These are phyloP conservation scores for Nannobrachium achirus DNA, from an alignment of 2,113 vertebrate species.

Conservation along the genomic window DNA sequence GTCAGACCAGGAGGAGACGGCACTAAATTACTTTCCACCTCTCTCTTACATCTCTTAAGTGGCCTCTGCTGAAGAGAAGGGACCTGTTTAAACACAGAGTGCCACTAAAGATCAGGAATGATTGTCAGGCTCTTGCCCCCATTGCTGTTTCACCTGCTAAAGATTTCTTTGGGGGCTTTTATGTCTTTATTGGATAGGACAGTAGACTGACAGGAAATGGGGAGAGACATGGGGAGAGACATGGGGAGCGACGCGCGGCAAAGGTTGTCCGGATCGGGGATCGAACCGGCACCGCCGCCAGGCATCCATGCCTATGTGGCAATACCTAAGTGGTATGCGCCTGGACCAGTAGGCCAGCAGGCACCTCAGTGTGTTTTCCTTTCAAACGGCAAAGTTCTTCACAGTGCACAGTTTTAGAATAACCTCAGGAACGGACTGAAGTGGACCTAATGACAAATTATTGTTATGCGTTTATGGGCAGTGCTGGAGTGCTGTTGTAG, in stretches of 20 bases:
- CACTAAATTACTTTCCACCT: slow-evolving; percentile 23
- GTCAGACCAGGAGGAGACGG: not conserved
- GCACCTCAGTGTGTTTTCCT: not conserved
- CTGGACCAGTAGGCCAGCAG: no score
- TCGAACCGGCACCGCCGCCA: no score
- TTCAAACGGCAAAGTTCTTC: not conserved
- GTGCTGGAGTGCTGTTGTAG: not conserved
- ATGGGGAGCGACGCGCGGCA: no score
- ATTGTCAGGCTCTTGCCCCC: slow-evolving; percentile 1
- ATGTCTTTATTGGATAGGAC: no score
- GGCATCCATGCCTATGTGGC: no score
- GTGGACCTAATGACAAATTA: not conserved
- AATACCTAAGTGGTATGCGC: no score
- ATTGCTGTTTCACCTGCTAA: not conserved
- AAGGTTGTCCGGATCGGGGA: no score
- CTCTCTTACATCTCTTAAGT: slow-evolving; percentile 45
- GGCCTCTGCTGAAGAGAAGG: slow-evolving; percentile 18
- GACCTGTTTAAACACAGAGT: slow-evolving; percentile 7
- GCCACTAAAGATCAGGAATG: not conserved
- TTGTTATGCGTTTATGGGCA: not conserved
- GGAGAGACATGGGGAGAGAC: no score
- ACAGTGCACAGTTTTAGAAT: not conserved
- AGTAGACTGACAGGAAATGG: no score
- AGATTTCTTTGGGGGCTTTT: no score
- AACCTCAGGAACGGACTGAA: not conserved